Percentiles rank a stretch among this genome's conserved stretches.
Conservation (phyloP, 2,888 invertebrate genomes). For the Tupiocoris notatus region DNA sequence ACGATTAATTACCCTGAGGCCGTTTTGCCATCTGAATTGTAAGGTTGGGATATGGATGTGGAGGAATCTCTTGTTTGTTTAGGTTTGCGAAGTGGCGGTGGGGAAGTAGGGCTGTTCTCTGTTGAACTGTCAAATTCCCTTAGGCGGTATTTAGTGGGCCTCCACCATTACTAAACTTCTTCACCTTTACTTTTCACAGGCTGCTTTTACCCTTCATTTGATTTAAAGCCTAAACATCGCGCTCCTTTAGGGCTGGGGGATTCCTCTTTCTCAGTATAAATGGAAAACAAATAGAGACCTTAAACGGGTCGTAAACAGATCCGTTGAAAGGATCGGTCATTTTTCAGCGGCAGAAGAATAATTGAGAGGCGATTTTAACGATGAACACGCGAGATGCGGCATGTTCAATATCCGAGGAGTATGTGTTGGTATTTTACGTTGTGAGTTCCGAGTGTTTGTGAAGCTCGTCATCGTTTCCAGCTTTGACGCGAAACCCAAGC, state of each 20-base stretch:
- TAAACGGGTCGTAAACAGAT: background rate
- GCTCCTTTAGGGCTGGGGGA: no score
- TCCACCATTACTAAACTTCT: background rate
- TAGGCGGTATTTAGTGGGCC: background rate
- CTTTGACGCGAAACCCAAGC: no score
- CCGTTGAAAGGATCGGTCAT: background rate
- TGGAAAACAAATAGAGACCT: background rate
- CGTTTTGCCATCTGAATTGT: background rate
- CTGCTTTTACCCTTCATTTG: no score
- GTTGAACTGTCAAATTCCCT: background rate
- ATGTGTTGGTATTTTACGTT: no score
- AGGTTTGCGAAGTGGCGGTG: background rate
- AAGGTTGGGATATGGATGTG: background rate
- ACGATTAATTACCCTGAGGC: constrained; percentile 12
- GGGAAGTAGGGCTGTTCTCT: no score
- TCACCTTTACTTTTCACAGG: background rate
- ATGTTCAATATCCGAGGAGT: no score
- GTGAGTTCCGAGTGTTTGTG: no score
- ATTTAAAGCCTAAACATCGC: background rate
- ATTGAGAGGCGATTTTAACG: background rate
- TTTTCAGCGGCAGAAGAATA: background rate
- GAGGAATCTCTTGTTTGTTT: background rate
- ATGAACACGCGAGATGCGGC: background rate
- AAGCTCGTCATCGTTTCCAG: no score
- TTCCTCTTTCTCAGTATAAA: background rate